Evolutionary conservation across 2,888 invertebrate genomes (phyloP), one percentile per base, ranked within the genome.

Genomic region (Papilio elwesi): DNA sequence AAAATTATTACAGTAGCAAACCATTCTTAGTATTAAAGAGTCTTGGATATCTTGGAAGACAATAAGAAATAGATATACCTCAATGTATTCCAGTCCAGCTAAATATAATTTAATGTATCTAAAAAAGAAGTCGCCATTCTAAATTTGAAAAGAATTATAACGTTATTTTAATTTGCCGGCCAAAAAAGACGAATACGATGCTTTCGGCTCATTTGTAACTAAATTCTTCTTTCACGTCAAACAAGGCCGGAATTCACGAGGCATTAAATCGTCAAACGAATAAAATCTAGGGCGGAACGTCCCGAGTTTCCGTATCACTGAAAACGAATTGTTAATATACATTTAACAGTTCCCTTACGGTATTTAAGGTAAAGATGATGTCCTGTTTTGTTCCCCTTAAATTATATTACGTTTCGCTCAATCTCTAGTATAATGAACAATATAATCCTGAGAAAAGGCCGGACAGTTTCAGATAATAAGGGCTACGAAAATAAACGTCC

Each of bases 241-340:
- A 73, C 64, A 68, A 55, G 72, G n/a, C 49, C 55, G 15, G 64
- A 68, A 64, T 68, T 73, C 55, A 73, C 55, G 64, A 73, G 57
- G 68, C 64, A 68, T 73, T 57, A 68, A 73, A 73, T 73, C 26
- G 55, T 68, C 68, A 73, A 73, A 73, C 64, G 72, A 57, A 57
- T 65, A 66, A 71, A 66, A 51, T 47, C 57, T 66, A 49, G 51
- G 38, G 36, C 49, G 26, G 67, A 38, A 71, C 7, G 51, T 26
- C 62, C 62, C 51, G 52, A 67, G 62, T 66, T 82, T 80, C 78
- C 81, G 79, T 81, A 78, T 81, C 83, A 81, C 78, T 81, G 76
- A 75, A 80, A 81, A 81, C 77, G 80, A 82, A 85, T 83, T 82
- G 83, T 82, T 83, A 83, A 85, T 85, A 81, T 16, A 59, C 59